These are phyloP conservation scores for Parazoanthus atlanticus DNA, from an alignment of 92 coral and sea anemone species.

Conservation along the genomic window DNA sequence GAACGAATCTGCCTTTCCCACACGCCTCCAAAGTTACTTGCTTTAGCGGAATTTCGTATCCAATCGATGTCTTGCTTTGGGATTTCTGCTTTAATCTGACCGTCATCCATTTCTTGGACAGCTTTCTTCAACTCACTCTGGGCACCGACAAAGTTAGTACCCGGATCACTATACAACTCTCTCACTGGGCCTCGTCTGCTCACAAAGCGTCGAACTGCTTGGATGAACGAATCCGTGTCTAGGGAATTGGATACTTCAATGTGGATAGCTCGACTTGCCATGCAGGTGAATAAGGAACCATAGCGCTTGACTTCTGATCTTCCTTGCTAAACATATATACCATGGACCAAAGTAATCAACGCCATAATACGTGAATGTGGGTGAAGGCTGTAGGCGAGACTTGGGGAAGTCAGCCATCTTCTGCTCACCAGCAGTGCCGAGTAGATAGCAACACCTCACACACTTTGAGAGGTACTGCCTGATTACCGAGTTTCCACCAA, in stretches of 20 bases:
- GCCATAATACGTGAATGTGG: conserved; percentile 62
- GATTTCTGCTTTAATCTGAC: conserved; percentile 29
- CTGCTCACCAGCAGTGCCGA: conserved; percentile 62
- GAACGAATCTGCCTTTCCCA: conserved; percentile 50
- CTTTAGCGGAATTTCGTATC: conserved; percentile 39
- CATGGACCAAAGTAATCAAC: background rate
- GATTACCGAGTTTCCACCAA: conserved; percentile 55
- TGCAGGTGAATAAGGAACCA: too few species aligned
- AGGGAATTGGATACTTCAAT: too few species aligned
- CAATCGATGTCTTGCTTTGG: conserved; percentile 37
- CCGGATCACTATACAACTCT: conserved; percentile 8
- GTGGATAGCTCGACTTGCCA: too few species aligned
- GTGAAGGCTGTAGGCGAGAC: conserved; percentile 58
- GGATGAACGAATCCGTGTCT: too few species aligned
- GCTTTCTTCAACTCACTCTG: conserved; percentile 5
- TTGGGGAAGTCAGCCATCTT: conserved; percentile 74
- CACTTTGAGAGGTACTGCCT: conserved; percentile 56
- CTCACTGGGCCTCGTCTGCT: background rate
- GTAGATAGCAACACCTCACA: conserved; percentile 58
- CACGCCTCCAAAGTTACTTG: conserved; percentile 51
- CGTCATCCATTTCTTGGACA: conserved; percentile 20
- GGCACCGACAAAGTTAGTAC: conserved; percentile 27
- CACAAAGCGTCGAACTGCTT: too few species aligned
- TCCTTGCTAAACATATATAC: too few species aligned
- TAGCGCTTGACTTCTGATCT: too few species aligned